These are phyloP conservation scores for Sceloporus undulatus DNA, from an alignment of 2,113 vertebrate species.

Conservation along the genomic window DNA sequence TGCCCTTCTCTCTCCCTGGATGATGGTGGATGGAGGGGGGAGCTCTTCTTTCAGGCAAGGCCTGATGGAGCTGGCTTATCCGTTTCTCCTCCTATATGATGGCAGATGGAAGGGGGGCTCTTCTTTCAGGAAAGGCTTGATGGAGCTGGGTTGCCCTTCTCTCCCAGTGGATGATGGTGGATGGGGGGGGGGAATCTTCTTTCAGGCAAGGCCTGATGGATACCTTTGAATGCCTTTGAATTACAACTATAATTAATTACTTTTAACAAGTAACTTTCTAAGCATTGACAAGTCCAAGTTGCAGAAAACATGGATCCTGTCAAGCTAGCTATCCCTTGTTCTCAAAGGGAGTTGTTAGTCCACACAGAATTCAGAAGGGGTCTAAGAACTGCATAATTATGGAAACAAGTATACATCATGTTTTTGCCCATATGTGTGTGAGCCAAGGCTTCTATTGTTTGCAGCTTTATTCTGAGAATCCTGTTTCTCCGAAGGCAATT, in stretches of 20 bases:
- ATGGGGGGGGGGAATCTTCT: no score
- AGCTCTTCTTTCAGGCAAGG: no score
- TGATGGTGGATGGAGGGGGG: no score
- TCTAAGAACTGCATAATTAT: slow-evolving; percentile 8
- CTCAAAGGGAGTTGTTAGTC: not conserved
- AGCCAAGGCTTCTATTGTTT: slow-evolving; percentile 32
- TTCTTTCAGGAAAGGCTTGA: no score
- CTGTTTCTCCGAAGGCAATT: slow-evolving; percentile 16
- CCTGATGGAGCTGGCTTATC: no score
- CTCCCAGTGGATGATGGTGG: no score
- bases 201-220: no score
- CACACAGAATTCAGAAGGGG: not conserved
- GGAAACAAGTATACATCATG: not conserved
- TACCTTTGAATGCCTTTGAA: not conserved
- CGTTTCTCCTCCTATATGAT: no score
- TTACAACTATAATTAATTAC: not conserved
- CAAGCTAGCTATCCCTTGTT: slow-evolving; percentile 1
- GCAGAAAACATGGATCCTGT: not conserved
- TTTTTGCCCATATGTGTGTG: not conserved
- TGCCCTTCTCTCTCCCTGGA: no score
- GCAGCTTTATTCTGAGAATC: slow-evolving; percentile 19
- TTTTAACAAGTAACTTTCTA: not conserved
- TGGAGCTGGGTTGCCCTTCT: no score
- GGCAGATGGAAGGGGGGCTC: no score
- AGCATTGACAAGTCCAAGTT: not conserved